Conservation (phyloP, 2,113 vertebrate genomes). For the Carassius auratus region DNA sequence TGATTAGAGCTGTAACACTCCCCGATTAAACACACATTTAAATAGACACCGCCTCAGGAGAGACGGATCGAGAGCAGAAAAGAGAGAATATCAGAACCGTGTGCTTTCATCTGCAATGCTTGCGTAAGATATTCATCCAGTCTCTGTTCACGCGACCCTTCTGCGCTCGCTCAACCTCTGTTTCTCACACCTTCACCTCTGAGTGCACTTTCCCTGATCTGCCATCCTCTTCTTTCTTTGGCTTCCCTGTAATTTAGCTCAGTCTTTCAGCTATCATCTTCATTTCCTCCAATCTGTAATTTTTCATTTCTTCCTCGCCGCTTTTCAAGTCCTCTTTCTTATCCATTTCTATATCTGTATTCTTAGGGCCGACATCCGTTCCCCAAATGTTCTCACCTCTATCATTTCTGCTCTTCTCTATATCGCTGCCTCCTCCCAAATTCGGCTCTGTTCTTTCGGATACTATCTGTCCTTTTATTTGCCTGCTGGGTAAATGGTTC, state of each 20-base stretch:
- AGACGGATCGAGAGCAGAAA: background rate
- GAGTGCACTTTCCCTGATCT: background rate
- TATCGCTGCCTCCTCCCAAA: slow-evolving; percentile 23
- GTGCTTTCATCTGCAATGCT: slow-evolving; percentile 64
- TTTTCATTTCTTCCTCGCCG: background rate
- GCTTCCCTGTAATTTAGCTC: slow-evolving; percentile 23
- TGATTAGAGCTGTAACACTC: slow-evolving; percentile 54
- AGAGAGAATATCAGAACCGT: slow-evolving; percentile 14
- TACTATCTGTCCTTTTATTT: slow-evolving; percentile 62
- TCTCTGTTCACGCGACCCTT: slow-evolving; percentile 50
- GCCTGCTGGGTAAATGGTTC: slow-evolving; percentile 58
- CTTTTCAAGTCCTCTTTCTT: background rate
- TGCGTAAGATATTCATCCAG: slow-evolving; percentile 75
- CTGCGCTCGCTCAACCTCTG: slow-evolving; percentile 25
- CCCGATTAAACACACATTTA: slow-evolving; percentile 57
- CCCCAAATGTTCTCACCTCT: slow-evolving; percentile 18
- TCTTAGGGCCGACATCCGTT: background rate
- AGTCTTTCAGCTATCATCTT: slow-evolving; percentile 10
- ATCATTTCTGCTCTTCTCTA: slow-evolving; percentile 55
- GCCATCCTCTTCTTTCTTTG: slow-evolving; percentile 42
- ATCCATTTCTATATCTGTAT: slow-evolving; percentile 21
- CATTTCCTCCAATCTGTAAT: background rate
- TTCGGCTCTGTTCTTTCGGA: slow-evolving; percentile 49
- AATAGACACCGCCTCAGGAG: slow-evolving; percentile 48
- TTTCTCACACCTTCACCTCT: background rate